Percentiles rank a stretch among this genome's conserved stretches.
These are phyloP conservation scores for Mionectes olivaceus DNA, from an alignment of 2,797 vertebrate species.

Conservation along the genomic window DNA sequence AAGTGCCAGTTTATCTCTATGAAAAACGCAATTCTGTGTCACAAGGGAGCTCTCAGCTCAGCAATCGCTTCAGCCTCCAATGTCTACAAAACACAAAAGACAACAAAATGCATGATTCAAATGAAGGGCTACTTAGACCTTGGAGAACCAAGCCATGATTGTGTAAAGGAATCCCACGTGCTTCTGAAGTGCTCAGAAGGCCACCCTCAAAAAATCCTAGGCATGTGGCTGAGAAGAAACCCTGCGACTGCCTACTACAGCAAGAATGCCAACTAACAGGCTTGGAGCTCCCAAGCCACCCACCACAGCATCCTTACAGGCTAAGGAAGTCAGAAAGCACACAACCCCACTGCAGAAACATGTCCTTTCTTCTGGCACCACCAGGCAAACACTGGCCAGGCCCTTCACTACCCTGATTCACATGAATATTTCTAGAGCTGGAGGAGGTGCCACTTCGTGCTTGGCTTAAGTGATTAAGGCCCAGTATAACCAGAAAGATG, in stretches of 20 bases:
- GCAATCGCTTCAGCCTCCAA: slow-evolving; percentile 8
- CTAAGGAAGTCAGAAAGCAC: neutral
- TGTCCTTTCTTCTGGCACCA: neutral
- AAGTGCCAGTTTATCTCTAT: slow-evolving; percentile 21
- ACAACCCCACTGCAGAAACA: neutral
- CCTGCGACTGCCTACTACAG: neutral
- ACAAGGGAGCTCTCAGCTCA: slow-evolving; percentile 48
- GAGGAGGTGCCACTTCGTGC: neutral
- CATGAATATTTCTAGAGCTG: neutral
- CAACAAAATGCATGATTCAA: slow-evolving; percentile 36
- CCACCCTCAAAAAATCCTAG: neutral
- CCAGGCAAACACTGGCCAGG: neutral
- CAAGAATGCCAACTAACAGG: neutral
- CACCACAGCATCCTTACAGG: neutral
- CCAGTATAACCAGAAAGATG: neutral
- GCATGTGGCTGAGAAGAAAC: neutral
- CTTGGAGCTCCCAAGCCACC: neutral
- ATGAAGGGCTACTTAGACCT: neutral
- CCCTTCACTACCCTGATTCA: neutral
- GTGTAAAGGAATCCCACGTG: neutral
- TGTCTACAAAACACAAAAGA: slow-evolving; percentile 29
- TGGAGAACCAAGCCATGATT: neutral
- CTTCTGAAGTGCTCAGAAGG: neutral
- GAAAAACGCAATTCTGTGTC: slow-evolving; percentile 32
- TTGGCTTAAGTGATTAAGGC: neutral